These are phyloP conservation scores for Drosophila oshimai DNA, from an alignment of 1,140 invertebrate species.

Conservation along the genomic window DNA sequence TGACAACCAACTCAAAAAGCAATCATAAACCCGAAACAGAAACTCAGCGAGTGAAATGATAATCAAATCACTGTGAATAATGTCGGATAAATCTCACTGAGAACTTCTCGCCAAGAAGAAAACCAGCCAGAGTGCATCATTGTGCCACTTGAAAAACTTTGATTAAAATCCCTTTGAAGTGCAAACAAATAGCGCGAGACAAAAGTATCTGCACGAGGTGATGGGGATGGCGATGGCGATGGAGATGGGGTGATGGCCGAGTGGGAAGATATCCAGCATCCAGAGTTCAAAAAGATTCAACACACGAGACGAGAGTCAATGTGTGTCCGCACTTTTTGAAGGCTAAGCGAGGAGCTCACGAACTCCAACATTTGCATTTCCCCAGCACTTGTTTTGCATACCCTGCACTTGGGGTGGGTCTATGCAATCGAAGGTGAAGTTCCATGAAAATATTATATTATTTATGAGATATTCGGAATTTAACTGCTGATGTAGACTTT, in stretches of 20 bases:
- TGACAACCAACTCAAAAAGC: conserved; percentile 30
- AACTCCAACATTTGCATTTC: conserved; percentile 49
- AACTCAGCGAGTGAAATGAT: conserved; percentile 35
- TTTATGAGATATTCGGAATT: no score
- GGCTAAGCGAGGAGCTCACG: conserved; percentile 49
- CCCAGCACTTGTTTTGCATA: conserved; percentile 1
- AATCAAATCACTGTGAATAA: conserved; percentile 72
- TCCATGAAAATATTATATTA: no score
- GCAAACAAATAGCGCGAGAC: conserved; percentile 75
- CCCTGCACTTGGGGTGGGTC: neutral
- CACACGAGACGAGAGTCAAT: conserved; percentile 34
- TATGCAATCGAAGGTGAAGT: neutral
- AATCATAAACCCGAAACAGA: conserved; percentile 44
- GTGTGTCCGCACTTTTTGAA: conserved; percentile 65
- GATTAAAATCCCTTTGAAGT: conserved; percentile 80
- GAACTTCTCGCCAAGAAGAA: neutral
- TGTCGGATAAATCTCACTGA: conserved; percentile 54
- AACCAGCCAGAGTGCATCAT: conserved; percentile 28
- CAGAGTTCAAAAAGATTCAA: neutral
- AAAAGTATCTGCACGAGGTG: conserved; percentile 28
- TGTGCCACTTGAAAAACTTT: conserved; percentile 74
- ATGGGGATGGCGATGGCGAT: neutral
- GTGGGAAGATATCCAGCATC: neutral
- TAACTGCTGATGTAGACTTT: no score
- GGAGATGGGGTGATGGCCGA: neutral